Conservation (phyloP, 2,113 vertebrate species). For the Catagonus wagneri region DNA sequence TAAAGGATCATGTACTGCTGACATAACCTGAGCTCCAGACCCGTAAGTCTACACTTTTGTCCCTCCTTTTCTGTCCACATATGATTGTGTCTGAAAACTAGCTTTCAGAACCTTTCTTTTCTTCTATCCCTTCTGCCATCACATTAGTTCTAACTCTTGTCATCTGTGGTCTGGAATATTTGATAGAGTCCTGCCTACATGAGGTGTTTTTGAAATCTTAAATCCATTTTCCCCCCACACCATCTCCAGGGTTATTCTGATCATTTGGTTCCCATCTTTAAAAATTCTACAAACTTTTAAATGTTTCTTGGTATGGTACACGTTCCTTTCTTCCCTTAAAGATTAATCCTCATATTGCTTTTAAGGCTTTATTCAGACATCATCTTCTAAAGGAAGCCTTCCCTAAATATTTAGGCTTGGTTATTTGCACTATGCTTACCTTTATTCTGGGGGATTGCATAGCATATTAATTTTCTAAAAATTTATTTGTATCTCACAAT, state of each 20-base stretch:
- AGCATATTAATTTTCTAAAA: slow-evolving; percentile 4
- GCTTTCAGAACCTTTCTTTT: slow-evolving; percentile 11
- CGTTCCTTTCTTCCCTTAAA: slow-evolving; percentile 17
- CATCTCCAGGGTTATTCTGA: slow-evolving; percentile 31
- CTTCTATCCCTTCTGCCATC: background rate
- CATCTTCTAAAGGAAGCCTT: slow-evolving; percentile 14
- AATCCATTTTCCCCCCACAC: background rate
- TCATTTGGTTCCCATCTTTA: slow-evolving; percentile 17
- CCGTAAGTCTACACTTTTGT: background rate
- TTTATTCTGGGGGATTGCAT: background rate
- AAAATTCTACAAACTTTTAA: background rate
- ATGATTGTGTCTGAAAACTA: background rate
- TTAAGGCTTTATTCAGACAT: slow-evolving; percentile 23
- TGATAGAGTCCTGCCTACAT: background rate
- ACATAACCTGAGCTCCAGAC: background rate
- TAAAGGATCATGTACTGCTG: background rate
- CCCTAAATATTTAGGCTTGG: background rate
- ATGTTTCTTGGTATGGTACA: background rate
- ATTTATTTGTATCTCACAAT: background rate
- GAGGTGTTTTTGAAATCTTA: slow-evolving; percentile 42
- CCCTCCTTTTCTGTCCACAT: background rate
- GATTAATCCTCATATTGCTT: background rate
- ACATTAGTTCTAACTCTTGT: background rate
- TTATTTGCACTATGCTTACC: slow-evolving; percentile 6
- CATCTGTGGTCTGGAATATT: background rate